Conservation (phyloP, 1,140 invertebrate species). For the Holotrichia oblita region DNA sequence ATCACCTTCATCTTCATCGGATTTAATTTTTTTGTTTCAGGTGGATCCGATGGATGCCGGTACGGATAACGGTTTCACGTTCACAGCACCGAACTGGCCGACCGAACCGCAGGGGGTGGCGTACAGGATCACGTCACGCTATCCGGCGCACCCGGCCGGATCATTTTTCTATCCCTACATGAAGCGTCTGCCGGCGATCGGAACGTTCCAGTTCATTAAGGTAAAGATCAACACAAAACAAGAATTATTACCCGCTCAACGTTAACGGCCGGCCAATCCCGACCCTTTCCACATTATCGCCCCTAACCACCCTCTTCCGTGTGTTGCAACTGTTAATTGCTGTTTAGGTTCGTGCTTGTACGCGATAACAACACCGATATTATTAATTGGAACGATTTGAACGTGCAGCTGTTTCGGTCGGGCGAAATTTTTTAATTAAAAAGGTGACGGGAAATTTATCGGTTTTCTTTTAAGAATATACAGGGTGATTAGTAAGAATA, state of each 20-base stretch:
- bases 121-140: slow-evolving; percentile 88
- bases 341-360: neutral
- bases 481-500: too few relatives aligned
- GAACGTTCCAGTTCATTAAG: slow-evolving; percentile 90
- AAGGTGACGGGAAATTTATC: neutral
- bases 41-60: slow-evolving; percentile 96
- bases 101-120: slow-evolving; percentile 90
- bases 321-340: neutral
- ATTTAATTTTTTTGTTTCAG: slow-evolving; percentile 61
- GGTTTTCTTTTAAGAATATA: neutral
- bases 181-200: slow-evolving; percentile 87
- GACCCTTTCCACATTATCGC: neutral
- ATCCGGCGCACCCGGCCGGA: slow-evolving; percentile 90
- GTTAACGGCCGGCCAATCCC: neutral
- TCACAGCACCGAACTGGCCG: slow-evolving; percentile 94
- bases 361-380: slow-evolving; percentile 11
- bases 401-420: too few relatives aligned
- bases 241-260: neutral
- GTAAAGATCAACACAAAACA: slow-evolving; percentile 61
- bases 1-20: too few relatives aligned
- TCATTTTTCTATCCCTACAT: slow-evolving; percentile 95
- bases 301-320: neutral
- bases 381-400: neutral
- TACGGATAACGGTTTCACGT: slow-evolving; percentile 96
- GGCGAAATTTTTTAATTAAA: neutral